Evolutionary conservation across 1,140 invertebrate species (phyloP), one percentile per base, ranked within the genome.

Genomic region (Ephestia elutella): DNA sequence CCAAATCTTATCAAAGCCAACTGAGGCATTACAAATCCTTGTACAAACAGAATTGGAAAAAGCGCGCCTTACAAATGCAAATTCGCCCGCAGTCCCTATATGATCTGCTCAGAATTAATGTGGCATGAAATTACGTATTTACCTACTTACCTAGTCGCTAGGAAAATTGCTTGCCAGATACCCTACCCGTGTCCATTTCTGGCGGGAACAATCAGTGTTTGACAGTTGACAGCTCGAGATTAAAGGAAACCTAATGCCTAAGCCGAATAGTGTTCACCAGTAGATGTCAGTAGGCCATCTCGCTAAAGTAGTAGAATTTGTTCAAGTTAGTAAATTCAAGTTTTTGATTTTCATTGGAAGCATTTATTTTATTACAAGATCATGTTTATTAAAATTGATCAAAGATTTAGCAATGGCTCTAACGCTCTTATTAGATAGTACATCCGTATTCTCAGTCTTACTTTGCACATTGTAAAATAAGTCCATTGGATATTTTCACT

Each of bases 81-180:
- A 74, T 69, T 71, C 65, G 35, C 38, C 60, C 57, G 55, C 59
- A 48, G 66, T 56, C 61, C 61, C 57, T 66, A 58, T 62, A 66
- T 74, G 66, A 82, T 79, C 74, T 82, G 68, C 67, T 68, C 61
- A 62, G 70, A 78, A 68, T 77, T 78, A 84, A 83, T 78, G 74
- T 62, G 66, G 56, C 80, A 71, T 83, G 81, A 84, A 86, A 84
- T 86, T 82, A 82, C 71, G 65, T 80, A 73, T 82, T 82, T 83
- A 82, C 77, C 83, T 80, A 79, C 73, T 79, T 80, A 83, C 72
- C 75, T 80, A 83, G 71, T 82, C 74, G 71, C 64, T 73, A 63
- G 70, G 80, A 79, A 84, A 82, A 84, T 86, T 84, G 80, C 71
- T 72, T 80, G 73, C 66, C 65, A 73, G 71, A 78, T 69, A 62